Conservation (phyloP, 2,797 vertebrate genomes). For the Poecilia picta region DNA sequence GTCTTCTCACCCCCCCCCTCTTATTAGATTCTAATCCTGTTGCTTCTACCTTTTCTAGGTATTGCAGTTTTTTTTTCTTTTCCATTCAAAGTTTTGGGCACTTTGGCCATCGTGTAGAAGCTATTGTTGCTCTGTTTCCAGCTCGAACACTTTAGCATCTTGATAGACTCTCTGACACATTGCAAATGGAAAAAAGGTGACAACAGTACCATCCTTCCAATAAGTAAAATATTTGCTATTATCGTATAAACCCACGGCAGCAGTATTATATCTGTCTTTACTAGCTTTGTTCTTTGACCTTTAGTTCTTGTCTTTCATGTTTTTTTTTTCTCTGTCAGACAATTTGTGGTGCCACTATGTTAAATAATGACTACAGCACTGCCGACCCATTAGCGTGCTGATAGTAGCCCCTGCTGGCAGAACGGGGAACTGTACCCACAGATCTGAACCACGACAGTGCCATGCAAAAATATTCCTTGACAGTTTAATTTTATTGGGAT, state of each 20-base stretch:
- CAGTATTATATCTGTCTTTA: slow-evolving; percentile 30
- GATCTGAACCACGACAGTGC: background rate
- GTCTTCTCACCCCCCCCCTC: slow-evolving; percentile 6
- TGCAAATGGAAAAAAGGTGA: slow-evolving; percentile 33
- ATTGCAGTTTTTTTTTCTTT: slow-evolving; percentile 3
- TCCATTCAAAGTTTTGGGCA: slow-evolving; percentile 3
- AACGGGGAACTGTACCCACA: slow-evolving; percentile 37
- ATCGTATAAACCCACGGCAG: slow-evolving; percentile 39
- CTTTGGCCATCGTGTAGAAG: slow-evolving; percentile 13
- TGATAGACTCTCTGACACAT: slow-evolving; percentile 43
- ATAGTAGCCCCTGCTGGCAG: slow-evolving; percentile 75
- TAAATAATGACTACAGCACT: background rate
- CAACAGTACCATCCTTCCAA: slow-evolving; percentile 31
- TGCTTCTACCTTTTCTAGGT: slow-evolving; percentile 8
- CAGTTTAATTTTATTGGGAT: background rate
- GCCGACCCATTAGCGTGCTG: slow-evolving; percentile 49
- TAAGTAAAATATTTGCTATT: slow-evolving; percentile 30
- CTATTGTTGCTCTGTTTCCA: slow-evolving; percentile 42
- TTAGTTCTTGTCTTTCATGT: slow-evolving; percentile 1
- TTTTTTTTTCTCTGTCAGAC: slow-evolving; percentile 12
- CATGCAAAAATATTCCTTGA: background rate
- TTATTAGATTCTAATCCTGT: background rate
- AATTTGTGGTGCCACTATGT: background rate
- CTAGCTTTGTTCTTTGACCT: slow-evolving; percentile 32
- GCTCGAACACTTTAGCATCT: slow-evolving; percentile 37